These are phyloP conservation scores for Tipula vernalis DNA, from an alignment of 2,888 invertebrate species.

Conservation along the genomic window DNA sequence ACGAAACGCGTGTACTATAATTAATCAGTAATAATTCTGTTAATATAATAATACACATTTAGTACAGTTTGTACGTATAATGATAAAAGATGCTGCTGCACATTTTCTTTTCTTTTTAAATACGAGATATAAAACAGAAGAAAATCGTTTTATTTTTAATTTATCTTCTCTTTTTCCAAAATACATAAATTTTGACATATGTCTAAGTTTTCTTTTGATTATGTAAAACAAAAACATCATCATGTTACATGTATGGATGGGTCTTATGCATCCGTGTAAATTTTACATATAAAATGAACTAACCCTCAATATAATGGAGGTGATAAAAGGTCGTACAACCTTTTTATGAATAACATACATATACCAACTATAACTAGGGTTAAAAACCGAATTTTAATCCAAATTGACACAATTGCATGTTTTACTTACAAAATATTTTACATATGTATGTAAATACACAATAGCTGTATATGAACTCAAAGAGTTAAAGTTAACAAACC, in stretches of 20 bases:
- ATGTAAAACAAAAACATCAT: not conserved
- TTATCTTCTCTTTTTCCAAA: not conserved
- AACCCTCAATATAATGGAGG: not conserved
- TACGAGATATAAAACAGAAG: not conserved
- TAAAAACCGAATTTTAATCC: not conserved
- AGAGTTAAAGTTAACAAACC: not conserved
- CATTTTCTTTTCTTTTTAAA: not conserved
- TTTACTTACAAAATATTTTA: not conserved
- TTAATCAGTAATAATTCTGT: slow-evolving; percentile 4
- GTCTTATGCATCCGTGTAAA: not conserved
- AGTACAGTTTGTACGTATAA: not conserved
- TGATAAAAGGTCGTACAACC: not conserved
- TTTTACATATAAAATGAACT: not conserved
- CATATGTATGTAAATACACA: not conserved
- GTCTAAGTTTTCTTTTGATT: not conserved
- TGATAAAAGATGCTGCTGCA: not conserved
- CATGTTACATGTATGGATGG: not conserved
- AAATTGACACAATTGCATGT: not conserved
- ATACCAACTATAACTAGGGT: not conserved
- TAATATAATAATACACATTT: not conserved
- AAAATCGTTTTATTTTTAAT: not conserved
- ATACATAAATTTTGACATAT: not conserved
- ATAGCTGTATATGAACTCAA: not conserved
- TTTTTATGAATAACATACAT: not conserved
- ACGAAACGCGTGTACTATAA: not conserved